Base-by-base conservation (phyloP, 1,140 invertebrate genomes). In the Plectrocnemia conspersa region DNA sequence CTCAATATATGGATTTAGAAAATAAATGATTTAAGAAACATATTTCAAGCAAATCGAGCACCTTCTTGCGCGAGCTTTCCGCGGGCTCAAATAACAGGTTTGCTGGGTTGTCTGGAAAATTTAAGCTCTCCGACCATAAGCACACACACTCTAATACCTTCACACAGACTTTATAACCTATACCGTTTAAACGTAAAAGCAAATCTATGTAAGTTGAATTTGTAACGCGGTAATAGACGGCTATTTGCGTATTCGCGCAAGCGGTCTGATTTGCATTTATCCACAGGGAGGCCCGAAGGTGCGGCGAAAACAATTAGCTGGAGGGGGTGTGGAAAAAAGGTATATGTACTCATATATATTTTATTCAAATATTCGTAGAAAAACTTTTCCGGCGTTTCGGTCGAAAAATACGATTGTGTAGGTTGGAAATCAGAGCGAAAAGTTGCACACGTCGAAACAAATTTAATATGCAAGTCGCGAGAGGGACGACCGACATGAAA, bases 121-220 rank as follows among this genome's bases (percentile, higher is more conserved):
- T 55, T 52, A 60, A 56, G 53, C 53, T 55, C 21, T 36, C 42
- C 13, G n/a, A n/a, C n/a, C n/a, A 46, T 57, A 57, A 15, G 27
- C 32, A 54, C 52, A 59, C 24, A 33, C 46, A 55, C 25, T 47
- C 11, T 29, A 52, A 41, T 22, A 38, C 52, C 36, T 44, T 53
- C 58, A 56, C 38, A 56, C 24, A 56, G 38, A 57, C 53, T 41
- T 52, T 46, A 44, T 47, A 60, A 44, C 44, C 54, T 23, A n/a
- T n/a, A 53, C n/a, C 49, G 36, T 47, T 59, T 49, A 40, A 50
- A 55, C 40, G 58, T 60, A 60, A 60, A 60, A 60, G 58, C 53
- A 56, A 60, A 60, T 56, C 58, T 60, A 56, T 60, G 58, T 60
- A 50, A 48, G 47, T 52, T 47, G 49, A 50, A 52, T 60, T 56